Percentiles rank a stretch among this genome's conserved stretches.
Evolutionary conservation across 2,888 invertebrate species (phyloP).

Genomic region (Calephelis perditalis): DNA sequence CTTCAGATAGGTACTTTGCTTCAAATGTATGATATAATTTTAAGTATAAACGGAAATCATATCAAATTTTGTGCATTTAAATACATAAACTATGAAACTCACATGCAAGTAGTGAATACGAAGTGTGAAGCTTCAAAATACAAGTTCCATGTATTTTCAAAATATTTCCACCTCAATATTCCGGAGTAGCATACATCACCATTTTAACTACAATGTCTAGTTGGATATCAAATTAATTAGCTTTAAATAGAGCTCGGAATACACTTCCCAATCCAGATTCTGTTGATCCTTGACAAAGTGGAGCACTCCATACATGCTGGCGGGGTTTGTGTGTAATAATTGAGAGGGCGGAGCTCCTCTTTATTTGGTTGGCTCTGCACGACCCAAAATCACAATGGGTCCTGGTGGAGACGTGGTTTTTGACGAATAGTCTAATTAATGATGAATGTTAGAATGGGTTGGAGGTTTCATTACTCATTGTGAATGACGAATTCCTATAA

Average conservation of each 20-base stretch:
- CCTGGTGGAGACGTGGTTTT: constrained; percentile 24
- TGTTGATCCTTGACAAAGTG: constrained; percentile 10
- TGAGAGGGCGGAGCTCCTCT: constrained; percentile 4
- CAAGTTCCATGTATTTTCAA: background rate
- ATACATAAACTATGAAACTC: too few relatives aligned
- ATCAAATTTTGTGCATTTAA: too few relatives aligned
- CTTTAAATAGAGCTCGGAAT: constrained; percentile 15
- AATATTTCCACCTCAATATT: constrained; percentile 1
- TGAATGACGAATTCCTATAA: too few relatives aligned
- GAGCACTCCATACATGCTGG: background rate
- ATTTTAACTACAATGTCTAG: constrained; percentile 7
- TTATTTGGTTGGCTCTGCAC: constrained; percentile 13
- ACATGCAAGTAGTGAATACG: too few relatives aligned
- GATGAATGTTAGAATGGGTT: constrained; percentile 13
- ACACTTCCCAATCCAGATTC: constrained; percentile 12
- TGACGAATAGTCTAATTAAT: constrained; percentile 29
- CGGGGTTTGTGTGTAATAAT: constrained; percentile 13
- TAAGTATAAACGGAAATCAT: too few relatives aligned
- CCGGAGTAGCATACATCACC: background rate
- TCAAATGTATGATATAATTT: too few relatives aligned
- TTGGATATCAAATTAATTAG: constrained; percentile 16
- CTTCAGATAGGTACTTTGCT: too few relatives aligned
- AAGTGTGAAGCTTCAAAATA: too few relatives aligned
- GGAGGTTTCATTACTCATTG: background rate
- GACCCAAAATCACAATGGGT: constrained; percentile 27